Evolutionary conservation across 2,113 vertebrate species (phyloP).

Genomic region (Herpetotheres cachinnans): DNA sequence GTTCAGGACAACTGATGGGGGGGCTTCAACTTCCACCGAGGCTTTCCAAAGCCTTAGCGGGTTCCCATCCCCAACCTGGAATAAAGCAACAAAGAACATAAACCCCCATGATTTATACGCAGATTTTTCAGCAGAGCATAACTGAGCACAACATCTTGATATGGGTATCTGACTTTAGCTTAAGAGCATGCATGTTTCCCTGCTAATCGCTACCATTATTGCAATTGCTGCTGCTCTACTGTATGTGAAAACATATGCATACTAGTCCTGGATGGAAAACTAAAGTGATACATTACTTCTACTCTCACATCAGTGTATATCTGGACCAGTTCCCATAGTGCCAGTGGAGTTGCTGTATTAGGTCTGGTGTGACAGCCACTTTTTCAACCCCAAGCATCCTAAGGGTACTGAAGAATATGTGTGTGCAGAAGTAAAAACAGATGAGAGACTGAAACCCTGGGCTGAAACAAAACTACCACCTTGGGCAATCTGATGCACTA

Average conservation of each 20-base stretch:
- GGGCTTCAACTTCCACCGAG: slow-evolving; percentile 91
- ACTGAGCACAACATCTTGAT: not conserved
- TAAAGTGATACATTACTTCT: not conserved
- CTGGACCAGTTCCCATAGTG: not conserved
- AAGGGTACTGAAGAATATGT: not conserved
- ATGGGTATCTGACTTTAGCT: not conserved
- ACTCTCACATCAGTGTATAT: not conserved
- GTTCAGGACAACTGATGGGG: slow-evolving; percentile 92
- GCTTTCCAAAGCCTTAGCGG: slow-evolving; percentile 91
- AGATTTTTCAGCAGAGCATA: not conserved
- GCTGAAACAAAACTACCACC: not conserved
- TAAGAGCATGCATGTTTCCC: not conserved
- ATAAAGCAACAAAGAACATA: not conserved
- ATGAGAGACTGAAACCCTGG: not conserved
- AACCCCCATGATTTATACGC: not conserved
- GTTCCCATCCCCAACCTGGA: slow-evolving; percentile 91
- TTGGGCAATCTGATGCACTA: not conserved
- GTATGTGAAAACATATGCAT: not conserved
- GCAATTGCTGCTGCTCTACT: not conserved
- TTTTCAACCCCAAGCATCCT: not conserved
- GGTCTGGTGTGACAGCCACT: not conserved
- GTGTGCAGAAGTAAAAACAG: not conserved
- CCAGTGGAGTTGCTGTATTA: not conserved
- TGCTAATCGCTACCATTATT: not conserved
- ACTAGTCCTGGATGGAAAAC: not conserved